Evolutionary conservation across 2,113 vertebrate genomes (phyloP), one percentile per base, ranked within the genome.

Genomic region (Rhegmatorhina hoffmannsi): DNA sequence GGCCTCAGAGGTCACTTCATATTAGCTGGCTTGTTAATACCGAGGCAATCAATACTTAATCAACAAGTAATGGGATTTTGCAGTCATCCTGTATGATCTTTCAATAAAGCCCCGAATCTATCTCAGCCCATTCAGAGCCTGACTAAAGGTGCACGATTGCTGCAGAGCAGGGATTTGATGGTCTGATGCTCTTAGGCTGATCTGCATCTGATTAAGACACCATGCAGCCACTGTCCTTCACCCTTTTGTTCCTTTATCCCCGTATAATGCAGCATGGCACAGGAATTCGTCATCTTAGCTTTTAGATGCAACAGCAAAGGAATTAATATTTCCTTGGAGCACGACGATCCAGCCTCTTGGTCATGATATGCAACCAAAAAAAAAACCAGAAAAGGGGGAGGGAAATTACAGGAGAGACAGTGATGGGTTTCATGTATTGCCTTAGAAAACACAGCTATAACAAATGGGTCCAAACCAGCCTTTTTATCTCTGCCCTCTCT

Each of bases 21-120:
- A 99, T 99, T 99, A 99, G 99, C 99, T 99, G 99, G 99, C 99
- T 99, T 99, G 99, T 99, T 99, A 99, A 99, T 99, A 99, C 99
- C 96, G 91, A 98, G 96, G 91, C 98, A 99, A 99, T 99, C 99
- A 99, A 99, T 99, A 99, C 99, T 99, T 99, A 99, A 99, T 99
- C 99, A 99, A 99, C 99, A 99, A 99, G 98, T 99, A 99, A 99
- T 99, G 99, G 99, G 99, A 99, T 99, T 99, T 99, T 98, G 98
- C 98, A 99, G 99, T 99, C 99, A 98, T 99, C 98, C 98, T 98
- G 98, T 99, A 99, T 99, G 99, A 99, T 99, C 99, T 99, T 99
- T 99, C 99, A 99, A 99, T 99, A 99, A 99, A 99, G 99, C 98
- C 98, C 98, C 36, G 98, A 99, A 99, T 99, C 98, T 98, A 98